These are phyloP conservation scores for Apamea crenata DNA, from an alignment of 2,888 invertebrate genomes.

Conservation along the genomic window DNA sequence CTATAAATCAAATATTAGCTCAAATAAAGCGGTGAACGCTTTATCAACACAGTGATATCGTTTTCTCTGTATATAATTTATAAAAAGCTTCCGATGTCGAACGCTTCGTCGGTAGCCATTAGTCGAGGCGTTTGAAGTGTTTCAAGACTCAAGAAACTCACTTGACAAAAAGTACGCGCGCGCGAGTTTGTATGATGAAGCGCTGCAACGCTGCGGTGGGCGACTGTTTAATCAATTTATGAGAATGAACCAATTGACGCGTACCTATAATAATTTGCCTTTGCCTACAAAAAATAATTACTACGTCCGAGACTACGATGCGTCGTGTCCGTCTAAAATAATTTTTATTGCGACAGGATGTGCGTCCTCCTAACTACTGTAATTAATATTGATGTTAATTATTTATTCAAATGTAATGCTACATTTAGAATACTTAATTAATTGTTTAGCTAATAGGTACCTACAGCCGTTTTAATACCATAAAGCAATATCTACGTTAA, in stretches of 20 bases:
- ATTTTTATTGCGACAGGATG: conserved; percentile 54
- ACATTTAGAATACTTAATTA: conserved; percentile 52
- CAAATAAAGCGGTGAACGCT: conserved; percentile 77
- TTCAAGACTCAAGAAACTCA: conserved; percentile 69
- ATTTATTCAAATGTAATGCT: conserved; percentile 48
- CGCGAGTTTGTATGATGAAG: conserved; percentile 47
- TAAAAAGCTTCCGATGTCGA: conserved; percentile 72
- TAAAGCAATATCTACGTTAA: conserved; percentile 14
- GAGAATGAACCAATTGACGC: conserved; percentile 62
- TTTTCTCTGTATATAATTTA: conserved; percentile 70
- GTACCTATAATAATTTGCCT: conserved; percentile 41
- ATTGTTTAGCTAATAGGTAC: conserved; percentile 41
- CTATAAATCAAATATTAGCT: conserved; percentile 83
- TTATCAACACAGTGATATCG: conserved; percentile 73
- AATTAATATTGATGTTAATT: conserved; percentile 56
- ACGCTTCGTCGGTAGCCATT: conserved; percentile 68
- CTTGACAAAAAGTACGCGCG: conserved; percentile 59
- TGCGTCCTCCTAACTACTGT: conserved; percentile 40
- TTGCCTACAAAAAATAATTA: conserved; percentile 33
- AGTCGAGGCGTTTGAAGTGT: conserved; percentile 64
- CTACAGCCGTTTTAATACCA: conserved; percentile 30
- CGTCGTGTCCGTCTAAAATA: conserved; percentile 25
- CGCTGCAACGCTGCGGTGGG: conserved; percentile 54
- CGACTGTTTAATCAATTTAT: conserved; percentile 60
- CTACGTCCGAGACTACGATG: conserved; percentile 12